Percentiles rank a stretch among this genome's conserved stretches.
phyloP scores from a whole-genome alignment of 1,140 invertebrate genomes.

The Heliothis subflexa region DNA sequence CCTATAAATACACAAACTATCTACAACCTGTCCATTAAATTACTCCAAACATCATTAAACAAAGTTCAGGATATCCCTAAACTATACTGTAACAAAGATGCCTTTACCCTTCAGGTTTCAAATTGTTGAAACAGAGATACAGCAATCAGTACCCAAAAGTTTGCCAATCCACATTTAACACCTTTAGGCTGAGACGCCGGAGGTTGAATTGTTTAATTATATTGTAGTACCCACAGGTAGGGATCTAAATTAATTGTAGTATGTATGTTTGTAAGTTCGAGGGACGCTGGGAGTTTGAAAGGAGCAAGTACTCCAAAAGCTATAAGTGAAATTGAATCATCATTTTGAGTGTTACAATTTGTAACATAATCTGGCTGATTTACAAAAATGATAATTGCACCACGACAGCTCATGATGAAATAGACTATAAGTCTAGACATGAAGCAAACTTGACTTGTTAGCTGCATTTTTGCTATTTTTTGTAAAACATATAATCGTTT shows the following conservation, averaged over 20 bases:
- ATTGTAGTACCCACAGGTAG: conserved; percentile 26
- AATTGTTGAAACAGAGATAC: conserved; percentile 39
- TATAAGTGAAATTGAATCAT: neutral
- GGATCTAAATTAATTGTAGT: conserved; percentile 34
- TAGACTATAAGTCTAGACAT: too few species aligned
- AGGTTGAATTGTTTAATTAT: conserved; percentile 39
- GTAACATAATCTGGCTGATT: too few species aligned
- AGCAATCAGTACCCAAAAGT: conserved; percentile 40
- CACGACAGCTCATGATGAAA: too few species aligned
- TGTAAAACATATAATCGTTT: too few species aligned
- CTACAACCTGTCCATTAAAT: conserved; percentile 8
- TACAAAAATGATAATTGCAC: too few species aligned
- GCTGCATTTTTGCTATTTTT: too few species aligned
- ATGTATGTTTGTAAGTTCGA: conserved; percentile 16
- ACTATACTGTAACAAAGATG: conserved; percentile 28
- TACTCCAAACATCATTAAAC: conserved; percentile 15
- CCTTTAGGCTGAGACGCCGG: conserved; percentile 16
- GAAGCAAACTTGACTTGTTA: too few species aligned
- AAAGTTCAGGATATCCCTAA: conserved; percentile 9
- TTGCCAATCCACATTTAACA: conserved; percentile 45
- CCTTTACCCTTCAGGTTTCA: neutral
- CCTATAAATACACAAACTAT: conserved; percentile 1
- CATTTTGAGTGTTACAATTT: neutral
- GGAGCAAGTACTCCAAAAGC: neutral
- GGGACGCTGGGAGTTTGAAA: neutral